Base-by-base conservation (phyloP, 2,888 invertebrate species). In the Andrena hattorfiana region DNA sequence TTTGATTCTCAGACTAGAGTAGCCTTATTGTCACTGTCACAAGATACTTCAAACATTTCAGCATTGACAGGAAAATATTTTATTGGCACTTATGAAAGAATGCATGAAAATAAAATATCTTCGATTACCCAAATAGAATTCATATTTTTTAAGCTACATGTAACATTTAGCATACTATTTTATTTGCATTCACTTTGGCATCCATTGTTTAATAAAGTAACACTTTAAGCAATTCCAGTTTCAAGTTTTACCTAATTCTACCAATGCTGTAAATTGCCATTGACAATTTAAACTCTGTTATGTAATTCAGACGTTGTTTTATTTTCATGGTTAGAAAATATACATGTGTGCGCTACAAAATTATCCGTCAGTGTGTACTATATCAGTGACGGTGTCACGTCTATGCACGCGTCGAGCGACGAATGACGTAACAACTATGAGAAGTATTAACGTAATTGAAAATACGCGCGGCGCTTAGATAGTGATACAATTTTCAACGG, bases 401-500 rank as follows among this genome's bases (percentile, higher is more conserved):
- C 2, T 42, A 7, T 71, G 6, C n/a, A 35, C 16, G 13, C 7
- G 32, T 69, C 13, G 13, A 51, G 49, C 23, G 32, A 71, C 28
- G 26, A 64, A 51, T 69, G 32, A 69, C 13, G 51, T 64, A 54
- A 49, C 23, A 59, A 10, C 4, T 64, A 28, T 28, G 23, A 63
- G 3, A 67, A 32, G 4, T 26, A 30, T 49, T 16, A 63, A 20
- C 48, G 8, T 32, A 71, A 68, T n/a, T 28, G 23, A 62, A 30
- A 81, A 16, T 48, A n/a, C 48, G n/a, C 10, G 10, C 28, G 35
- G 10, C 48, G 67, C 51, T 35, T 26, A n/a, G 20, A 23, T 8
- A 13, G 20, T 20, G 42, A 51, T 67, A 51, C 26, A 32, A 62
- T 26, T 83, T 54, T 68, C 30, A 23, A 48, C 2, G 20, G 48